Percentiles rank a stretch among this genome's conserved stretches.
phyloP scores from a whole-genome alignment of 2,888 invertebrate species.

The Acanthosepion pharaonis region DNA sequence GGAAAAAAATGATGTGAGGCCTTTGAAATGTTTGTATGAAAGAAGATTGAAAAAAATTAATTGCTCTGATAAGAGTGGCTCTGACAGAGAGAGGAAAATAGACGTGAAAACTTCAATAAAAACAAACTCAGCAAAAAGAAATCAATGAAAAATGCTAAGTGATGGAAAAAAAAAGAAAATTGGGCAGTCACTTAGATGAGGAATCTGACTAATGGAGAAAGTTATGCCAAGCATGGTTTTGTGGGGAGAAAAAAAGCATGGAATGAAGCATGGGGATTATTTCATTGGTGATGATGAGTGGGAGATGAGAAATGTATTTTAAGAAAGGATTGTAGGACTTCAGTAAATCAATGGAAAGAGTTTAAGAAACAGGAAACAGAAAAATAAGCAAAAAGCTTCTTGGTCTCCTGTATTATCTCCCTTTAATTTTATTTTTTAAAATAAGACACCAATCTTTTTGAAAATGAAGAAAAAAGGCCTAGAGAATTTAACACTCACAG shows the following conservation, averaged over 20 bases:
- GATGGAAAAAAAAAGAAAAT: neutral
- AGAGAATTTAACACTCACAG: too few species aligned
- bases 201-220: neutral
- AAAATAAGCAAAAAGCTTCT: too few species aligned
- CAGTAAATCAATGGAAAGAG: neutral
- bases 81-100: neutral
- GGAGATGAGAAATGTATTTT: neutral
- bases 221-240: neutral
- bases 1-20: neutral
- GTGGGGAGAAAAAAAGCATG: neutral
- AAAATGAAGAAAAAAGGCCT: too few species aligned
- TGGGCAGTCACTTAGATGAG: neutral
- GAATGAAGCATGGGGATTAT: neutral
- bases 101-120: neutral
- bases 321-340: neutral
- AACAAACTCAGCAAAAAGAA: neutral
- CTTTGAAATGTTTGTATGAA: constrained; percentile 33
- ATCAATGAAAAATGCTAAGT: neutral
- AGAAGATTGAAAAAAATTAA: constrained; percentile 17
- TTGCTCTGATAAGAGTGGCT: neutral
- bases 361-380: too few species aligned
- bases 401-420: too few species aligned
- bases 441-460: too few species aligned
- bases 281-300: neutral
- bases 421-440: too few species aligned